These are phyloP conservation scores for Synergus japonicus DNA, from an alignment of 2,888 invertebrate species.

Conservation along the genomic window DNA sequence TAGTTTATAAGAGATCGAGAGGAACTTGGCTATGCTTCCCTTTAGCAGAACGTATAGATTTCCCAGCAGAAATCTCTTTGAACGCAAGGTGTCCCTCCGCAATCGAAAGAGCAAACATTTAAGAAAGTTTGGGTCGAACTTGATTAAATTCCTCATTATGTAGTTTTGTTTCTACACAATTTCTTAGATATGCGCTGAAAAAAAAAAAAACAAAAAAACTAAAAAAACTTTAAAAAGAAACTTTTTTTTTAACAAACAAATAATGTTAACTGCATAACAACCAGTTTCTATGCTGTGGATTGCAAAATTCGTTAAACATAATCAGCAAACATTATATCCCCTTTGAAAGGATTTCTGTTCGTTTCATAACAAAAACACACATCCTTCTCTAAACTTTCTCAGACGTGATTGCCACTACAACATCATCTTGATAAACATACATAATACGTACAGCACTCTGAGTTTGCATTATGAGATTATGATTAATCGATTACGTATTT, in stretches of 20 bases:
- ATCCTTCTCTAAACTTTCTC: not conserved
- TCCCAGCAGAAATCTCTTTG: constrained; percentile 41
- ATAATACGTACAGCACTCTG: not conserved
- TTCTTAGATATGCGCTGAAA: too few relatives aligned
- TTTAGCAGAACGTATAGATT: constrained; percentile 51
- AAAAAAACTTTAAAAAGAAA: too few relatives aligned
- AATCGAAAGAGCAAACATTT: constrained; percentile 1
- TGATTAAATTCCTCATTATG: not conserved
- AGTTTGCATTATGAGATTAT: not conserved
- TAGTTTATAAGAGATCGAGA: constrained; percentile 55
- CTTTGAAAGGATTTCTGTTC: not conserved
- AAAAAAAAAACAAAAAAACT: too few relatives aligned
- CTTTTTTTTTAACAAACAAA: too few relatives aligned
- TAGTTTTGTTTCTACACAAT: not conserved
- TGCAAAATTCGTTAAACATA: too few relatives aligned
- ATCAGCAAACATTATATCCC: too few relatives aligned
- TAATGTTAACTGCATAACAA: too few relatives aligned
- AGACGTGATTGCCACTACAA: not conserved
- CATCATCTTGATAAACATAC: not conserved
- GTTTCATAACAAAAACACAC: not conserved
- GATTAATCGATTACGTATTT: not conserved
- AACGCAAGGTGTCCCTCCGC: not conserved
- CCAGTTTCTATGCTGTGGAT: too few relatives aligned
- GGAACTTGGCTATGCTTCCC: constrained; percentile 49
- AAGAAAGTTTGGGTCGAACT: not conserved